Evolutionary conservation across 2,888 invertebrate species (phyloP).

Genomic region (Augochlorella aurata): DNA sequence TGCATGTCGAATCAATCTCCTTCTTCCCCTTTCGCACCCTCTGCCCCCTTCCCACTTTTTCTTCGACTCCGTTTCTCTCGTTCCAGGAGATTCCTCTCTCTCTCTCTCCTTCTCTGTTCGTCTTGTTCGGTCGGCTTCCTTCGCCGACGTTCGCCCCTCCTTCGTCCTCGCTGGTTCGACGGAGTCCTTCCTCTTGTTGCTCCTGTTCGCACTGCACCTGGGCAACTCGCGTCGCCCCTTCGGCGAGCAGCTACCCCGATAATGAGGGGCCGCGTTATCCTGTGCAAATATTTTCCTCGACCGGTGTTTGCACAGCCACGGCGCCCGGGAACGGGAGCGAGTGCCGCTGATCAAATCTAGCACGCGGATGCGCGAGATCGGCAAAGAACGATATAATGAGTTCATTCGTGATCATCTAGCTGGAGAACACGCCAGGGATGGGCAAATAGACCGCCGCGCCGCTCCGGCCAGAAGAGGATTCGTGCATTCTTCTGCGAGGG

Average conservation of each 20-base stretch:
- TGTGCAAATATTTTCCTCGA: conserved; percentile 81
- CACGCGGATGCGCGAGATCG: conserved; percentile 27
- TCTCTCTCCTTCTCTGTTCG: conserved; percentile 27
- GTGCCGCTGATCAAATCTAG: conserved; percentile 31
- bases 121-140: conserved; percentile 1
- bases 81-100: conserved; percentile 23
- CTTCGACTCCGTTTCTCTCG: conserved; percentile 1
- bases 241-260: conserved; percentile 73
- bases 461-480: not conserved
- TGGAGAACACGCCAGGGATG: conserved; percentile 48
- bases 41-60: not conserved
- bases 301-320: conserved; percentile 78
- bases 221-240: conserved; percentile 76
- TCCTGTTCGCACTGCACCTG: conserved; percentile 74
- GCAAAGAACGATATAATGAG: conserved; percentile 44
- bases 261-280: conserved; percentile 80
- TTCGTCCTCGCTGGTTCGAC: conserved; percentile 8
- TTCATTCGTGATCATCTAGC: conserved; percentile 67
- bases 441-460: conserved; percentile 39
- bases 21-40: conserved; percentile 61
- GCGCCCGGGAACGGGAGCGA: conserved; percentile 18
- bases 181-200: conserved; percentile 46
- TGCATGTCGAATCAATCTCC: conserved; percentile 82
- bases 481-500: not conserved
- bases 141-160: conserved; percentile 2